A percentile compares a stretch with the other conserved stretches of the same genome.
Conservation (phyloP, 2,888 invertebrate genomes). For the Brenthis ino region DNA sequence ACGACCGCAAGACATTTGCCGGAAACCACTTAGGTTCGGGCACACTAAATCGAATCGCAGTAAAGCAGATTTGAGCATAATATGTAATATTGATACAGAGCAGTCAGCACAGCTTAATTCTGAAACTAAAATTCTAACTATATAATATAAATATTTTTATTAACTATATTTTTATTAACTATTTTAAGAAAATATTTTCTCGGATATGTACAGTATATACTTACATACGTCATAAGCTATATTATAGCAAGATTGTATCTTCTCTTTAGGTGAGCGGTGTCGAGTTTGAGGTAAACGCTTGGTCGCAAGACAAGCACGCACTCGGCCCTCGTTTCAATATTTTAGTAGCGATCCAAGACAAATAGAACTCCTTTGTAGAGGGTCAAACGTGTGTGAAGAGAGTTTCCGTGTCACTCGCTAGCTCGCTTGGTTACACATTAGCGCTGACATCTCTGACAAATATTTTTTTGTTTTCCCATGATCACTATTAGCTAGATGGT, state of each 20-base stretch:
- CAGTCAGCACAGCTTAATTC: no score
- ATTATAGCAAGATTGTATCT: constrained; percentile 20
- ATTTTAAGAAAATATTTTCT: not conserved
- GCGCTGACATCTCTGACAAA: constrained; percentile 67
- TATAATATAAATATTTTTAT: no score
- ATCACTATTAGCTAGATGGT: constrained; percentile 63
- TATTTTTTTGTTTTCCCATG: constrained; percentile 78
- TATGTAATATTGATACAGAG: no score
- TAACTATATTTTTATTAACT: no score
- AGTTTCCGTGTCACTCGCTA: constrained; percentile 77
- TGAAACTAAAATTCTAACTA: no score
- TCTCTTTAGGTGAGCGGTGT: constrained; percentile 49
- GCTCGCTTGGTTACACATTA: constrained; percentile 75
- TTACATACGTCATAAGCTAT: no score
- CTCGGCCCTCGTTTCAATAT: constrained; percentile 75
- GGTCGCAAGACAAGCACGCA: constrained; percentile 65
- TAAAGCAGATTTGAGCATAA: no score
- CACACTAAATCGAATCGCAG: constrained; percentile 40
- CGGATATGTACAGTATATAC: no score
- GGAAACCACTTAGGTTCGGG: constrained; percentile 46
- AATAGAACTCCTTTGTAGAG: constrained; percentile 79
- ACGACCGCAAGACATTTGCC: constrained; percentile 62
- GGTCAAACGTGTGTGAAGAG: constrained; percentile 79
- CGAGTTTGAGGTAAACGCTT: constrained; percentile 49
- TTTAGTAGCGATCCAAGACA: constrained; percentile 79